Conservation (phyloP, 2,113 vertebrate species). For the Pavo muticus region DNA sequence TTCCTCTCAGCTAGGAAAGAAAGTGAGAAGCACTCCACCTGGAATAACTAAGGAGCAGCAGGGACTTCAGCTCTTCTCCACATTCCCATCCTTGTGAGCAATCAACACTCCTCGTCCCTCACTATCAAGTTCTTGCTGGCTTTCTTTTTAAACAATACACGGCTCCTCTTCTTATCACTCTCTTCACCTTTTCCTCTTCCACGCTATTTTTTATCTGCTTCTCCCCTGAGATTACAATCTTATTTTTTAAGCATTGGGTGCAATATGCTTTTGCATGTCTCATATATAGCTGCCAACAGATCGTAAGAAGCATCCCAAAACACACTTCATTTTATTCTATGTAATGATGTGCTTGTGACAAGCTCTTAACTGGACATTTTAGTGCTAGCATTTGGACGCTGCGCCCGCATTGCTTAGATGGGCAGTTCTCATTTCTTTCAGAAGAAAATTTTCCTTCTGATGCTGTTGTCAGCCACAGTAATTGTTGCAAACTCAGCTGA, state of each 20-base stretch:
- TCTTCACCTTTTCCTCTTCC: neutral
- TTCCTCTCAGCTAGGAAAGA: neutral
- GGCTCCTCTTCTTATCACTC: neutral
- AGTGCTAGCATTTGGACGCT: neutral
- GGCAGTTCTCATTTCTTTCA: neutral
- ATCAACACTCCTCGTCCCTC: neutral
- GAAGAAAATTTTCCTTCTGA: neutral
- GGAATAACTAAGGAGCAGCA: neutral
- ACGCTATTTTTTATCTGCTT: neutral
- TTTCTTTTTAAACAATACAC: neutral
- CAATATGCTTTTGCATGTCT: neutral
- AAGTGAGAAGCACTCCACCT: fast-evolving
- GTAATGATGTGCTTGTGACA: fast-evolving
- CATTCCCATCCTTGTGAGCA: neutral
- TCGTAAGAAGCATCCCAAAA: neutral
- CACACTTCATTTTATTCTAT: neutral
- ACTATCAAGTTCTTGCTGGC: neutral
- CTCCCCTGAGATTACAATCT: neutral
- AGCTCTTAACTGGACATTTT: neutral
- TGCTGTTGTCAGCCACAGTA: fast-evolving
- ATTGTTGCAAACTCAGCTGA: neutral
- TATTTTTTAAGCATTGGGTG: neutral
- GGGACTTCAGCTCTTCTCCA: neutral
- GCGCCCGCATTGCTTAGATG: neutral
- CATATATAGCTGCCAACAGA: neutral